These are phyloP conservation scores for Stomorhina lunata DNA, from an alignment of 2,888 invertebrate species.

Conservation along the genomic window DNA sequence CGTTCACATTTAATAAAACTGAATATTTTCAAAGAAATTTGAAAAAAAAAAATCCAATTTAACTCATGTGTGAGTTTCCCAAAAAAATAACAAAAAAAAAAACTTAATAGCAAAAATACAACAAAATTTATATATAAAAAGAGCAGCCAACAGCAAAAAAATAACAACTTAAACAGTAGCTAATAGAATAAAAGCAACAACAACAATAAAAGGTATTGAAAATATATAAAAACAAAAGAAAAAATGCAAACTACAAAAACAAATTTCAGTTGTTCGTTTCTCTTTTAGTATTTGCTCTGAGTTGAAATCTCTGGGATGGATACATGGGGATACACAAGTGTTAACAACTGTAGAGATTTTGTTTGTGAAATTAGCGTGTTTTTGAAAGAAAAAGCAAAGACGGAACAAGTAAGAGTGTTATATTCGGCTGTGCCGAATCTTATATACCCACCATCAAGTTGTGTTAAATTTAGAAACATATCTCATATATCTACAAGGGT, in stretches of 20 bases:
- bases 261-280: background rate
- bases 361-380: background rate
- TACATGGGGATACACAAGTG: background rate
- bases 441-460: too few species aligned
- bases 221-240: slow-evolving; percentile 18
- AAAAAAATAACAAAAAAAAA: slow-evolving; percentile 10
- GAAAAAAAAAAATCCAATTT: slow-evolving; percentile 25
- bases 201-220: slow-evolving; percentile 11
- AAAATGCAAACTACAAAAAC: slow-evolving; percentile 6
- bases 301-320: background rate
- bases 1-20: slow-evolving; percentile 63
- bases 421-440: too few species aligned
- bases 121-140: background rate
- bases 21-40: slow-evolving; percentile 50
- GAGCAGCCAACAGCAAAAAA: background rate
- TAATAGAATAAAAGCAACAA: slow-evolving; percentile 21
- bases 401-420: too few species aligned
- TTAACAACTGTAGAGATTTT: background rate
- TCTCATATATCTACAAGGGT: too few species aligned
- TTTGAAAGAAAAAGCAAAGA: too few species aligned
- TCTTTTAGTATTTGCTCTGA: background rate
- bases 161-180: background rate
- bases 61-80: slow-evolving; percentile 1
- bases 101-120: slow-evolving; percentile 7
- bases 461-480: too few species aligned